A percentile compares a stretch with the other conserved stretches of the same genome.
Conservation (phyloP, 2,797 vertebrate genomes). For the Mycteria americana region DNA sequence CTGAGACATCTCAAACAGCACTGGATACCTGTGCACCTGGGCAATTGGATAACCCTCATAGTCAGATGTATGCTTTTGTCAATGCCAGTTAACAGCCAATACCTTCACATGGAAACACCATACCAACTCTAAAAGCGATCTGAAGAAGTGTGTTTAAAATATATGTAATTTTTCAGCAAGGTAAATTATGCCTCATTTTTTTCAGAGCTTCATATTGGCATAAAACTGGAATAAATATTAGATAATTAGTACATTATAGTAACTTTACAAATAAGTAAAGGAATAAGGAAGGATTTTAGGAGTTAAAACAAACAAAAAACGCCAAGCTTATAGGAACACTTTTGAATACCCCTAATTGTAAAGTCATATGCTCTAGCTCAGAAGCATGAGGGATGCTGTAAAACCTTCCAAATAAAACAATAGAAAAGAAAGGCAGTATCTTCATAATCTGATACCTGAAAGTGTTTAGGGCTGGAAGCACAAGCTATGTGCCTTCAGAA, state of each 20-base stretch:
- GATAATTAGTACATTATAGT: background rate
- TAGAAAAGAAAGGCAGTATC: background rate
- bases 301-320: background rate
- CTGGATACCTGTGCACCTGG: background rate
- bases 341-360: background rate
- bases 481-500: background rate
- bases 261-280: background rate
- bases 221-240: background rate
- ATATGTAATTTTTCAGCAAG: background rate
- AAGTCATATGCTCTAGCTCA: background rate
- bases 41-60: background rate
- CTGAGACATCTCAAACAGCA: background rate
- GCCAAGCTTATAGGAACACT: background rate
- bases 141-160: background rate
- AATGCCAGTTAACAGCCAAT: fast-evolving
- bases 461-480: background rate
- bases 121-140: background rate
- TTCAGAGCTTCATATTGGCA: background rate
- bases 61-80: background rate
- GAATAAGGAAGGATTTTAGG: background rate
- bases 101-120: background rate
- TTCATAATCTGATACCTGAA: background rate
- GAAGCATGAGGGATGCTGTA: background rate
- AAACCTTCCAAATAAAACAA: background rate
- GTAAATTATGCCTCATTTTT: background rate